A percentile compares a stretch with the other conserved stretches of the same genome.
phyloP scores from a whole-genome alignment of 2,797 vertebrate species.

The Falco rusticolus region DNA sequence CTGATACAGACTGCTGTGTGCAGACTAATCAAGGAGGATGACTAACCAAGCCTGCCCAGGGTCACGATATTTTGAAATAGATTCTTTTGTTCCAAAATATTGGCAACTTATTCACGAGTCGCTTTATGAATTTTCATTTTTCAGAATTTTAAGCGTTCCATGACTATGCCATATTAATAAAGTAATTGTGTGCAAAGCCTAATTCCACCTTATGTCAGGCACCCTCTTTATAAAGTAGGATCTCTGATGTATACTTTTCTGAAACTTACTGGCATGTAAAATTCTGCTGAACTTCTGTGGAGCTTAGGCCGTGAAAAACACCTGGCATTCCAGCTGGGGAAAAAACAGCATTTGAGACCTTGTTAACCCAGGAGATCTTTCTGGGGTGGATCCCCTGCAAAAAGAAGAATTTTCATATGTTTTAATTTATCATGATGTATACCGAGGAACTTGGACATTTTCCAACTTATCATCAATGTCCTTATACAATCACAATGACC shows the following conservation, averaged over 20 bases:
- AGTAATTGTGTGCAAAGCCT: background rate
- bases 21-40: background rate
- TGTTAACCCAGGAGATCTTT: background rate
- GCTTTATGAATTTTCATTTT: background rate
- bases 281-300: background rate
- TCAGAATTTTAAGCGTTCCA: background rate
- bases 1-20: background rate
- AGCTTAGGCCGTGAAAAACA: background rate
- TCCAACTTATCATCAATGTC: background rate
- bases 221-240: background rate
- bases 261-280: background rate
- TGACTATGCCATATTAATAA: background rate
- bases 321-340: background rate
- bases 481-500: background rate
- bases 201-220: background rate
- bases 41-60: background rate
- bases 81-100: background rate
- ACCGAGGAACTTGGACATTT: background rate
- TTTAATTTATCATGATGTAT: background rate
- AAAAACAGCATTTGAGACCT: background rate
- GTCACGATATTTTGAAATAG: background rate
- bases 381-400: background rate
- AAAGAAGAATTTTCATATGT: background rate
- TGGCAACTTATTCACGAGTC: background rate
- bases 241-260: background rate